Evolutionary conservation across 1,140 invertebrate species (phyloP), one percentile per base, ranked within the genome.

Genomic region (Aphaenogaster ashmeadi): DNA sequence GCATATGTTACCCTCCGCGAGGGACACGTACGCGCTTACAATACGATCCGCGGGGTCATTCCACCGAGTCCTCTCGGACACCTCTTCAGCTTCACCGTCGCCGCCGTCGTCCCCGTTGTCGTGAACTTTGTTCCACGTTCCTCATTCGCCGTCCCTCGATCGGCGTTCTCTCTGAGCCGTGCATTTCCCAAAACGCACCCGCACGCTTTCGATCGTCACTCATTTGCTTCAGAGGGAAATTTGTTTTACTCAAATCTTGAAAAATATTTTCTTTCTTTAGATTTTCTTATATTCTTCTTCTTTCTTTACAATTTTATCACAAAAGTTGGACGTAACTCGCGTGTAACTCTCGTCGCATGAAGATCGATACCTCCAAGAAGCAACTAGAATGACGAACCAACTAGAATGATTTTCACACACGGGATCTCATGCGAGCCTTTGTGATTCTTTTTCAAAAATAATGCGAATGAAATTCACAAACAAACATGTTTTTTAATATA

Each of bases 1-100:
- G 93, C 94, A 95, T 92, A 94, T 94, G 94, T 94, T 94, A 90
- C 91, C 87, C 88, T 86, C 88, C 86, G 81, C 77, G 71, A 86
- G 90, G 87, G 69, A 90, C 80, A 64, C 72, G 41, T 90, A 88
- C 89, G 89, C 83, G 89, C 72, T 88, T 74, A 91, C 87, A 91
- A 91, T 91, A 72, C 89, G 89, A 91, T 91, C 89, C 90, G 87
- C 87, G 87, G 87, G 90, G 90, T 91, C 90, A 91, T 91, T 91
- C 90, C 90, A 91, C 90, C 87, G 80, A 86, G 81, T 88, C 52
- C 87, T 86, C 86, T 86, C 87, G 87, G 56, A 81, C 79, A 88
- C 74, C 88, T 88, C 89, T 81, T 90, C 88, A 66, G 75, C 89
- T 85, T 62, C 84, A 47, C 67, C 88, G 72, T 87, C 84, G 67